Evolutionary conservation across 1,140 invertebrate genomes (phyloP).

Genomic region (Caenorhabditis briggsae): DNA sequence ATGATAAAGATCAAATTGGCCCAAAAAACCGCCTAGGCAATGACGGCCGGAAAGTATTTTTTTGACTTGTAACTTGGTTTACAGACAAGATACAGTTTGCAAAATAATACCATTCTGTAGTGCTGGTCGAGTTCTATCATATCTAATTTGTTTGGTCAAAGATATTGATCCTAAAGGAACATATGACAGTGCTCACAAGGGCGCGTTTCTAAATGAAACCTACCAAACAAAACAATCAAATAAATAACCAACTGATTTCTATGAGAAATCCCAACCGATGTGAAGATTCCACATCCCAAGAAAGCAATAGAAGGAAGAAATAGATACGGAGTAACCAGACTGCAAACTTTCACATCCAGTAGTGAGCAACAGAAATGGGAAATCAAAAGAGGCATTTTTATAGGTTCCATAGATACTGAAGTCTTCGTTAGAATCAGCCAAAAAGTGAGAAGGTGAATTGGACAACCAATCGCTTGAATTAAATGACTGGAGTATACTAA

Average conservation of each 20-base stretch:
- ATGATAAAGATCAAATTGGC: too few species aligned
- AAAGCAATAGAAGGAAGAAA: constrained; percentile 7
- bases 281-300: not conserved
- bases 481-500: constrained; percentile 15
- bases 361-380: not conserved
- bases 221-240: not conserved
- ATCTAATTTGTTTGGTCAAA: too few species aligned
- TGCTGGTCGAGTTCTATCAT: too few species aligned
- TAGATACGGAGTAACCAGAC: not conserved
- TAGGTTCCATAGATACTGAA: not conserved
- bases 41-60: too few species aligned
- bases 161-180: not conserved
- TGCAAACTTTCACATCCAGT: not conserved
- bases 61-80: too few species aligned
- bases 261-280: not conserved
- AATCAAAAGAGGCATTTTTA: not conserved
- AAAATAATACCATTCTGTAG: too few species aligned
- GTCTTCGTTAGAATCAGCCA: not conserved
- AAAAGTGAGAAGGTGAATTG: not conserved
- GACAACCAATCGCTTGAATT: not conserved
- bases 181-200: too few species aligned
- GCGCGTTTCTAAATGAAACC: not conserved
- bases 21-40: too few species aligned
- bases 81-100: too few species aligned
- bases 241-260: not conserved